A percentile compares a stretch with the other conserved stretches of the same genome.
phyloP scores from a whole-genome alignment of 1,140 invertebrate species.

The Eufriesea mexicana region DNA sequence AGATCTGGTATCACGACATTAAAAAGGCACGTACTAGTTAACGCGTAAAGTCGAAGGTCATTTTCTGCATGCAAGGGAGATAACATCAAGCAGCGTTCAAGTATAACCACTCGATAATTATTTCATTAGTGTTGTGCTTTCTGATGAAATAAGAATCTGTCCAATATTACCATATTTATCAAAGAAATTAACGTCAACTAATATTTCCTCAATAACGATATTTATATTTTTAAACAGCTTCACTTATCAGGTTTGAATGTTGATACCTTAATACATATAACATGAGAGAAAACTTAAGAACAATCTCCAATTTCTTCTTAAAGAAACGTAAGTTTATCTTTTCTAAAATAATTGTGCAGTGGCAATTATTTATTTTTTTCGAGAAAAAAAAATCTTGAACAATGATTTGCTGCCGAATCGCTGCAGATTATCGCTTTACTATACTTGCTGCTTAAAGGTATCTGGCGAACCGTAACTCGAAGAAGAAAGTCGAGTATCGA shows the following conservation, averaged over 20 bases:
- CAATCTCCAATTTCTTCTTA: neutral
- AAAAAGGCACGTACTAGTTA: slow-evolving; percentile 38
- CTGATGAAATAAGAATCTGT: neutral
- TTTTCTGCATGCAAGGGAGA: slow-evolving; percentile 38
- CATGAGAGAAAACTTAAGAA: neutral
- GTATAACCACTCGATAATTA: slow-evolving; percentile 4
- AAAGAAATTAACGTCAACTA: neutral
- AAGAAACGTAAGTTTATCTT: neutral
- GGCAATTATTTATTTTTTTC: neutral
- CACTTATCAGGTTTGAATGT: neutral
- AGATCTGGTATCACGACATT: neutral
- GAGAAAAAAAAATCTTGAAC: neutral
- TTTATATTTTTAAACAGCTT: neutral
- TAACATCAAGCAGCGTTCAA: slow-evolving; percentile 1
- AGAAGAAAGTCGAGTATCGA: neutral
- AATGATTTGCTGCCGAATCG: slow-evolving; percentile 13
- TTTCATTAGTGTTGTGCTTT: slow-evolving; percentile 9
- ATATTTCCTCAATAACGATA: neutral
- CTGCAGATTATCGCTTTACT: slow-evolving; percentile 6
- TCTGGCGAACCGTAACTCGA: neutral
- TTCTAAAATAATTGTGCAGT: neutral
- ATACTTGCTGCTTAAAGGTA: slow-evolving; percentile 10
- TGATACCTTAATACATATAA: neutral
- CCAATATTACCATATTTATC: neutral
- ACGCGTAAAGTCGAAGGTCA: slow-evolving; percentile 41